Base-by-base conservation (phyloP, 2,797 vertebrate species). In the Eidolon dupreanum region DNA sequence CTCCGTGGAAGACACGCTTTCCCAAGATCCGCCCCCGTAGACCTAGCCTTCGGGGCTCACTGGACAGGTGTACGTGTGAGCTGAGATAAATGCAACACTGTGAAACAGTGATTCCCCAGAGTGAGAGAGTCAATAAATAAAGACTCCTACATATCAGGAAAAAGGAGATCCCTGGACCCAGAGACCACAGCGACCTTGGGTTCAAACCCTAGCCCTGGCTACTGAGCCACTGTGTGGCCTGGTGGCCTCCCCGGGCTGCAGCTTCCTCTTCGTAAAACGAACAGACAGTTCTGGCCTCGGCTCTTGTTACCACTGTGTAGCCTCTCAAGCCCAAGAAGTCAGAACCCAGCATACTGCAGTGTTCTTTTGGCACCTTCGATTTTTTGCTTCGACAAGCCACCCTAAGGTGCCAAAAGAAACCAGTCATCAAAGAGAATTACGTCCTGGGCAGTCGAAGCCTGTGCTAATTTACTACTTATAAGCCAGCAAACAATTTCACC, bases 391-490 rank as follows among this genome's bases (percentile, higher is more conserved):
- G 9, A 86, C 2, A 43, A 87, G 49, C 73, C 2, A 3, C 74
- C 84, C 22, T 4, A 61, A 94, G 81, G 16, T 36, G 78, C 90
- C 59, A 46, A 17, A 68, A 59, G 46, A 96, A 96, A 93, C 70
- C 31, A 70, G 74, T 61, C 70, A 59, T 96, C 91, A 91, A 79
- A 70, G 90, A 89, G 89, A 89, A 71, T 94, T 78, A 75, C 13
- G 8, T 41, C 68, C 31, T 3, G 1, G 83, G 57, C 49, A 43
- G 74, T 38, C 51, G 51, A 65, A 91, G 77, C 68, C 43, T 55
- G 65, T 83, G 87, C 51, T 51, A 66, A 91, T 87, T 88, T 70
- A 53, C 89, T 55, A 38, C 78, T 91, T 83, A 95, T 33, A 86
- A 65, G 57, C 33, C 66, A 26, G 79, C 70, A 83, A 43, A n/a